Conservation (phyloP, 2,888 invertebrate species). For the Stenoptilia bipunctidactyla region DNA sequence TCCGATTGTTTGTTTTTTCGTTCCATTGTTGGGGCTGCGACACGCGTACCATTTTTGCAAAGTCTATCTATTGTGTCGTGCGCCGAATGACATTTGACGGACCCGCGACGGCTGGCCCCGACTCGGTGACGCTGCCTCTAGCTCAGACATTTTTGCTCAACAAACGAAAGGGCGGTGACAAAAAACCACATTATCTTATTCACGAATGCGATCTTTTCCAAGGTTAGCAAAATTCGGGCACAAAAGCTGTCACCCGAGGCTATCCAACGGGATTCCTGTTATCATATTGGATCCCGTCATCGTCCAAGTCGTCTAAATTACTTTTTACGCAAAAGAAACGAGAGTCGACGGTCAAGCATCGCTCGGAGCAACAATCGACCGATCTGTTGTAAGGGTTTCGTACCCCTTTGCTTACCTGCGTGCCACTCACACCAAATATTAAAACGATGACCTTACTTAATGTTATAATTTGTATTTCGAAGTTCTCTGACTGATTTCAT, state of each 20-base stretch:
- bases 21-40: slow-evolving; percentile 54
- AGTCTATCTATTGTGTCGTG: slow-evolving; percentile 57
- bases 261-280: slow-evolving; percentile 65
- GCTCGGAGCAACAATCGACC: slow-evolving; percentile 51
- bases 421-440: not conserved
- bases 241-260: slow-evolving; percentile 36
- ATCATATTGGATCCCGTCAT: slow-evolving; percentile 57
- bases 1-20: slow-evolving; percentile 66
- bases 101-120: slow-evolving; percentile 28
- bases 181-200: not conserved
- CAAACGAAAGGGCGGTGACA: not conserved
- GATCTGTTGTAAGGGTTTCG: slow-evolving; percentile 37
- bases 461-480: slow-evolving; percentile 1
- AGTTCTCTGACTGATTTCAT: no score
- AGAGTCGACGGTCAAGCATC: slow-evolving; percentile 38
- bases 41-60: slow-evolving; percentile 66
- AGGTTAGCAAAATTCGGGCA: slow-evolving; percentile 24
- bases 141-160: slow-evolving; percentile 4
- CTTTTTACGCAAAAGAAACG: slow-evolving; percentile 56
- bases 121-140: slow-evolving; percentile 17
- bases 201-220: slow-evolving; percentile 18
- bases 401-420: slow-evolving; percentile 59
- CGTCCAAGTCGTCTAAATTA: slow-evolving; percentile 46
- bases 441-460: not conserved
- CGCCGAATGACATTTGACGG: slow-evolving; percentile 58